A percentile compares a stretch with the other conserved stretches of the same genome.
phyloP scores from a whole-genome alignment of 2,113 vertebrate genomes.

The Macaca fascicularis region T2T-MFA8v1.1 NC_088395.1:41400501-41401000 shows the following conservation, averaged over 20 bases:
- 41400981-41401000: neutral
- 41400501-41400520: slow-evolving; percentile 31
- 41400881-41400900: neutral
- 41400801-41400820: neutral
- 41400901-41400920: slow-evolving; percentile 15
- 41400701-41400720: slow-evolving; percentile 43
- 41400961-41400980: slow-evolving; percentile 24
- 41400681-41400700: slow-evolving; percentile 65
- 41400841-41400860: neutral
- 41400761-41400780: neutral
- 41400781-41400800: neutral
- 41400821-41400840: neutral
- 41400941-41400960: slow-evolving; percentile 21
- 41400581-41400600: slow-evolving; percentile 46
- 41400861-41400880: neutral
- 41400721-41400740: slow-evolving; percentile 49
- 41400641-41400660: slow-evolving; percentile 30
- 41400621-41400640: neutral
- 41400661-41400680: slow-evolving; percentile 56
- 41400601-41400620: slow-evolving; percentile 60
- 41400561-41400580: slow-evolving; percentile 51
- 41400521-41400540: slow-evolving; percentile 33
- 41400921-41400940: slow-evolving; percentile 37
- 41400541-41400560: slow-evolving; percentile 42
- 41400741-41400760: slow-evolving; percentile 30